Base-by-base conservation (phyloP, 2,797 vertebrate genomes). In the Erpetoichthys calabaricus region DNA sequence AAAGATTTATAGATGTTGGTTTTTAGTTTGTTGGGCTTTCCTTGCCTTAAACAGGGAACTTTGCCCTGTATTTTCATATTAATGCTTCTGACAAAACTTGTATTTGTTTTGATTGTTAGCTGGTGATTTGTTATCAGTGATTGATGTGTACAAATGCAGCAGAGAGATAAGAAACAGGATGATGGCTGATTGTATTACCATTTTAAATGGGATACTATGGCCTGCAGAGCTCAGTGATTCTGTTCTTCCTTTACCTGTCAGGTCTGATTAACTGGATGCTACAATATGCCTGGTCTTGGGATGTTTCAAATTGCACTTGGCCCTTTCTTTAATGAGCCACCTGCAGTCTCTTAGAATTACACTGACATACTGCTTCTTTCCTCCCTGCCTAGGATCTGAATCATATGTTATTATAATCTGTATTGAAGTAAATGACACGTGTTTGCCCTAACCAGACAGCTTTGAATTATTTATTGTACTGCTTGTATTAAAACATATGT, bases 81-180 rank as follows among this genome's bases (percentile, higher is more conserved):
- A 74, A 74, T 75, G 71, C 71, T 61, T 65, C 64, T 70, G 70
- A 60, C 56, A 42, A 54, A 62, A 54, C 67, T 25, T 25, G 25
- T 25, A 25, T 25, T 25, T 74, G 62, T 73, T 79, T 75, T 70
- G 72, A 62, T 74, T 62, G 62, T 56, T 62, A 59, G 44, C 60
- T 72, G 69, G 70, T 69, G 76, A 62, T 58, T 65, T 55, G 45
- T 3, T 0, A 43, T 55, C 59, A 62, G 51, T 47, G 69, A 71
- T 60, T 9, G 62, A 61, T 60, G 57, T 7, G 47, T 65, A 59
- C 64, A 67, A 72, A 73, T 6, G 58, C 58, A 41, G 59, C 51
- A 53, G 43, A 56, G 55, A 5, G 43, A 59, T 65, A 58, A 57
- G 49, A 60, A 67, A 61, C 8, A 56, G 67, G 60, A 63, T 8